phyloP scores from a whole-genome alignment of 1,140 invertebrate genomes.

The Euura lappo region DNA sequence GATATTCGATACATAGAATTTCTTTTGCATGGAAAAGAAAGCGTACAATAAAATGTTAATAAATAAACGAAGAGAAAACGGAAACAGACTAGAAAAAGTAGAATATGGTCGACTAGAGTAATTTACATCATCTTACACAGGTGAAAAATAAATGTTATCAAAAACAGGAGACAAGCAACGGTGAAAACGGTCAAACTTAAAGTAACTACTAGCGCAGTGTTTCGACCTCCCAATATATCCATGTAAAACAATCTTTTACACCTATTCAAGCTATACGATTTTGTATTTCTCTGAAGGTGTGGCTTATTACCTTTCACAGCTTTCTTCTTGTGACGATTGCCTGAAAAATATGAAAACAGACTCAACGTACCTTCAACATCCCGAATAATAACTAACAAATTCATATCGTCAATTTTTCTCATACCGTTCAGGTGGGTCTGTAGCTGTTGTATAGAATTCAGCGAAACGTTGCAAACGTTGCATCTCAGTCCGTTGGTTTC shows the following conservation, averaged over 20 bases:
- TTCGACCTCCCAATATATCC: slow-evolving; percentile 43
- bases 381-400: slow-evolving; percentile 13
- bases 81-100: too few relatives aligned
- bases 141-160: slow-evolving; percentile 29
- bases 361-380: neutral
- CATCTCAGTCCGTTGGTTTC: slow-evolving; percentile 59
- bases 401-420: slow-evolving; percentile 6
- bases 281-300: slow-evolving; percentile 36
- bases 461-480: slow-evolving; percentile 58
- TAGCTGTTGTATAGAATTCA: slow-evolving; percentile 62
- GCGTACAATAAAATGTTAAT: slow-evolving; percentile 13
- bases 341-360: slow-evolving; percentile 34
- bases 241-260: slow-evolving; percentile 40
- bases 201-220: slow-evolving; percentile 40
- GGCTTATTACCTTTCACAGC: slow-evolving; percentile 56
- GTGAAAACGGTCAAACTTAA: slow-evolving; percentile 43
- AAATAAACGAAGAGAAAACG: too few relatives aligned
- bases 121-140: too few relatives aligned
- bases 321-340: slow-evolving; percentile 58
- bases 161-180: slow-evolving; percentile 45
- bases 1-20: too few relatives aligned
- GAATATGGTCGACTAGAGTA: too few relatives aligned
- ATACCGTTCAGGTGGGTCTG: slow-evolving; percentile 63
- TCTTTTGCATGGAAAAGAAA: too few relatives aligned
- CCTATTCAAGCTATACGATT: slow-evolving; percentile 36